A percentile compares a stretch with the other conserved stretches of the same genome.
These are phyloP conservation scores for Xylophagus ater DNA, from an alignment of 2,888 invertebrate species.

Conservation along the genomic window DNA sequence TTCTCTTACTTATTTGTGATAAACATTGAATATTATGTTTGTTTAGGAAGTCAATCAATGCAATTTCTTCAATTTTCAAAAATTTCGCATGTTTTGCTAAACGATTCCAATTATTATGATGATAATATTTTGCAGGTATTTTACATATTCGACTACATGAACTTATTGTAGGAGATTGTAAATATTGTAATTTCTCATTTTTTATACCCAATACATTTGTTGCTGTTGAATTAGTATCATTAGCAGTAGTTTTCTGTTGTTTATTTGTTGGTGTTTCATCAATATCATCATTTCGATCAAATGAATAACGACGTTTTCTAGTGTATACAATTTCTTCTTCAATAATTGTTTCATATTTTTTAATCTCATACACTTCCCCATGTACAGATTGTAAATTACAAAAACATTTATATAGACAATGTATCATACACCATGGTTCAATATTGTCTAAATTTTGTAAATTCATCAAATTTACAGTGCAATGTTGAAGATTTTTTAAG, in stretches of 20 bases:
- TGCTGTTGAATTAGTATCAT: background rate
- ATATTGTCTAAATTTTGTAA: conserved; percentile 38
- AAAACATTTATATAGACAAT: conserved; percentile 53
- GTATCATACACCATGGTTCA: conserved; percentile 55
- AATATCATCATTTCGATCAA: conserved; percentile 19
- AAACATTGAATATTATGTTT: too few relatives aligned
- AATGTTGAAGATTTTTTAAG: conserved; percentile 28
- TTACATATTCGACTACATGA: background rate
- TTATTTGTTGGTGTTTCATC: background rate
- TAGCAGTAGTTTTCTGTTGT: background rate
- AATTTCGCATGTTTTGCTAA: too few relatives aligned
- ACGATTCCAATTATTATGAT: too few relatives aligned
- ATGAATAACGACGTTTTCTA: conserved; percentile 30
- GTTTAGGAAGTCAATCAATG: too few relatives aligned
- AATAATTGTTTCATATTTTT: conserved; percentile 22
- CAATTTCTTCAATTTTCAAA: too few relatives aligned
- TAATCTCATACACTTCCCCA: conserved; percentile 25
- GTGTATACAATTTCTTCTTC: conserved; percentile 14
- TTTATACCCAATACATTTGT: background rate
- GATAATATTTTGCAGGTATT: background rate
- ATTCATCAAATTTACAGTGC: conserved; percentile 28
- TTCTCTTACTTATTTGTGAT: too few relatives aligned
- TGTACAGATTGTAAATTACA: conserved; percentile 41
- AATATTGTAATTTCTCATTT: too few relatives aligned
- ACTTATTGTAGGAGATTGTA: too few relatives aligned